These are phyloP conservation scores for Macrotrachela quadricornifera DNA, from an alignment of 1,140 invertebrate genomes.

Conservation along the genomic window DNA sequence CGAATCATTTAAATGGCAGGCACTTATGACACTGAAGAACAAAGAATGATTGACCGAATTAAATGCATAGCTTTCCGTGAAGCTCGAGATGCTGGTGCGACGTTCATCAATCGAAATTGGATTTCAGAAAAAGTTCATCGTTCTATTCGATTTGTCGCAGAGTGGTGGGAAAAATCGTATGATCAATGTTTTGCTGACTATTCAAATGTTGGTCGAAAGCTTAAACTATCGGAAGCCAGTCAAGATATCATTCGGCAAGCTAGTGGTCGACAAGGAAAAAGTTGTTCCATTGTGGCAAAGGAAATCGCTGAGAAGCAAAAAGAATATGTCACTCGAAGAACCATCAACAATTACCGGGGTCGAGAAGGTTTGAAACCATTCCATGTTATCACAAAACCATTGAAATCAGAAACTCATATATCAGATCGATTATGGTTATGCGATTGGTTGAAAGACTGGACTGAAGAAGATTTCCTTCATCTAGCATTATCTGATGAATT, in stretches of 20 bases:
- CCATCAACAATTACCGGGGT: not conserved
- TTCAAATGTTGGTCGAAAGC: too few species aligned
- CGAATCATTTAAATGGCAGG: too few species aligned
- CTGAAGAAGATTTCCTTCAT: constrained; percentile 1
- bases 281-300: not conserved
- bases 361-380: constrained; percentile 1
- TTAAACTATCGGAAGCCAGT: too few species aligned
- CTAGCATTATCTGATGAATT: not conserved
- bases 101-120: not conserved
- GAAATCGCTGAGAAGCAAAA: not conserved
- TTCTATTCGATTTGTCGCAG: too few species aligned
- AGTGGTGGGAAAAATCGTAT: too few species aligned
- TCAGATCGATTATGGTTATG: constrained; percentile 3
- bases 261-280: too few species aligned
- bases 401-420: not conserved
- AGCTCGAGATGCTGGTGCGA: not conserved
- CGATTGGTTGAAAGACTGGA: not conserved
- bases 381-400: constrained; percentile 1
- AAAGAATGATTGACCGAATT: not conserved
- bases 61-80: not conserved
- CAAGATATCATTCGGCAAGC: too few species aligned
- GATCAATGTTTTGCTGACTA: too few species aligned
- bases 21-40: too few species aligned
- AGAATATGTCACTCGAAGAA: not conserved
- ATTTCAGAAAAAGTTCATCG: not conserved